A percentile compares a stretch with the other conserved stretches of the same genome.
These are phyloP conservation scores for Nerophis lumbriciformis DNA, from an alignment of 2,113 vertebrate species.

Conservation along the genomic window DNA sequence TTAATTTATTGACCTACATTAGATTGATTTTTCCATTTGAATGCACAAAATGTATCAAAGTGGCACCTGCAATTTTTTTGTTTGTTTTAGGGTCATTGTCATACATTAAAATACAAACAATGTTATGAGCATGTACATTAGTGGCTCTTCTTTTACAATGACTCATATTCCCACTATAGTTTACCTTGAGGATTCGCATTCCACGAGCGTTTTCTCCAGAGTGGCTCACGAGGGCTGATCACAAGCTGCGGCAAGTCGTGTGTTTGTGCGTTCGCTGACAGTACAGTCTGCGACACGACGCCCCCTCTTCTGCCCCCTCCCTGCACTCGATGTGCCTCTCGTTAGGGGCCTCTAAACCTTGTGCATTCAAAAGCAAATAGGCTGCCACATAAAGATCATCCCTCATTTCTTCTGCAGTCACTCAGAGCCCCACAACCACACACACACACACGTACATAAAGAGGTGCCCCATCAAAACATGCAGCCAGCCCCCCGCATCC, in stretches of 20 bases:
- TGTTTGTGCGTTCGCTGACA: conserved; percentile 40
- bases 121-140: not conserved
- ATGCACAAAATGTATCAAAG: no score
- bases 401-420: conserved; percentile 70
- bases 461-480: conserved; percentile 23
- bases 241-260: conserved; percentile 36
- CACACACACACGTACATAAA: conserved; percentile 24
- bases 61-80: not conserved
- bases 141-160: no score
- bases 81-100: not conserved
- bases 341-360: conserved; percentile 43
- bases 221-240: conserved; percentile 43
- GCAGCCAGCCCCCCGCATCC: conserved; percentile 14
- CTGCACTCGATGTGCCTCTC: conserved; percentile 40
- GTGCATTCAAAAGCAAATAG: conserved; percentile 71
- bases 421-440: conserved; percentile 43
- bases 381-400: conserved; percentile 71
- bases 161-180: no score
- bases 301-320: conserved; percentile 31
- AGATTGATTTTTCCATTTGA: no score
- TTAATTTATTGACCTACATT: no score
- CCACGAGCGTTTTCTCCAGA: conserved; percentile 27
- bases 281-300: conserved; percentile 32
- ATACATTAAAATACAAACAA: not conserved
- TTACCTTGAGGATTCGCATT: not conserved